Evolutionary conservation across 2,797 vertebrate genomes (phyloP), one percentile per base, ranked within the genome.

Genomic region (Gobio occitaniae): DNA sequence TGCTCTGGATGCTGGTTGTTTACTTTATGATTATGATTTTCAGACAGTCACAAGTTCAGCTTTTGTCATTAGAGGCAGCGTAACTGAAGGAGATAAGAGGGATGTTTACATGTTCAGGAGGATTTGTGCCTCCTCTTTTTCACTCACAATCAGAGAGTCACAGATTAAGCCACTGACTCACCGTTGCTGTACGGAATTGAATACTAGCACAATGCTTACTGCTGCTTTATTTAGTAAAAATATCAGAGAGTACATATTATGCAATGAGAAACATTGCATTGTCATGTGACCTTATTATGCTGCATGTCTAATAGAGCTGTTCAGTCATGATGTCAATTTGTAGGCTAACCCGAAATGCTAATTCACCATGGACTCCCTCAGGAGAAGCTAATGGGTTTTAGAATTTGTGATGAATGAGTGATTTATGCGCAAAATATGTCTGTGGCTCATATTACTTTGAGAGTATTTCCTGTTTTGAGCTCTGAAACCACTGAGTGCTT

Each of bases 11-110:
- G 32, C 25, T 61, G 80, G n/a, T 85, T 68, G 52, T 83, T 78
- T 69, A 38, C 69, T 79, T 68, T 47, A 80, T 17, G 56, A 65
- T 76, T 78, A 78, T 80, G 32, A 61, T 54, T 86, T 25, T 48
- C 61, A 74, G 77, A 84, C 82, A 75, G 78, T 82, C 78, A 77
- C 32, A 83, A 87, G 84, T 87, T 87, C 54, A 48, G 13, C 12
- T 68, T 84, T 87, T 85, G 78, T 78, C 63, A 86, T 87, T 79
- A 76, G 48, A 78, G 8, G 50, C 79, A 69, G 68, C 54, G 3
- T 72, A 36, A 63, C 83, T 25, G 66, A 48, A 84, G 66, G 66
- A 59, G 54, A 84, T 79, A 79, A 78, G 41, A 70, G 66, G 61
- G 36, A 84, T 84, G 75, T 83, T 77, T 77, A 76, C 74, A 59